Evolutionary conservation across 92 coral and sea anemone species (phyloP), one percentile per base, ranked within the genome.

Genomic region (Epizoanthus scotinus): DNA sequence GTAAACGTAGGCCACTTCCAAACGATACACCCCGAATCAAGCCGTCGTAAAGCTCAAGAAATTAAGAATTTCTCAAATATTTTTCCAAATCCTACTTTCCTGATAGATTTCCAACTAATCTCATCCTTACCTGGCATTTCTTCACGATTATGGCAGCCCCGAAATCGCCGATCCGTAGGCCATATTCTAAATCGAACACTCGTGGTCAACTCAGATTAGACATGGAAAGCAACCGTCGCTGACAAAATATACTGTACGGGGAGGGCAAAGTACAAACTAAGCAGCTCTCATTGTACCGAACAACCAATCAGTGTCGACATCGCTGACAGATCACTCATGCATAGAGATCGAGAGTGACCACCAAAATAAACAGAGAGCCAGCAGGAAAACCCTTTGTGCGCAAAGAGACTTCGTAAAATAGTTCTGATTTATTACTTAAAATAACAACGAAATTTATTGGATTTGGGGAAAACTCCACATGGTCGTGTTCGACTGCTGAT

Each of bases 261-360:
- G 68, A 63, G 68, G 68, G 68, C 3, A 1, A 63, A 63, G 68
- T 38, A 9, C 68, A 63, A 63, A 0, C 2, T 63, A 40, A 63
- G 34, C 68, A 17, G 68, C 68, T 63, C 68, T 40, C 68, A 63
- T 63, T 63, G 68, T 63, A 63, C 68, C 68, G 68, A 63, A 63
- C 68, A 63, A 21, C 68, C 68, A 63, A 63, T 63, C 68, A 2
- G 68, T 21, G 15, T 63, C 68, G 36, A 22, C 9, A 6, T 5
- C 49, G 49, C 49, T 42, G 49, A 42, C 49, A 42, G 49, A 5
- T 42, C 49, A 6, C 9, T 42, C 49, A 36, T 36, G 42, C 24
- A 18, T 12, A 62, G 28, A 62, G 25, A 62, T 12, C 22, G 14
- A 22, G 67, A 4, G 67, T 62, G 67, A 62, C 67, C 3, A 62